Conservation (phyloP, 2,113 vertebrate species). For the Varanus salvator region DNA sequence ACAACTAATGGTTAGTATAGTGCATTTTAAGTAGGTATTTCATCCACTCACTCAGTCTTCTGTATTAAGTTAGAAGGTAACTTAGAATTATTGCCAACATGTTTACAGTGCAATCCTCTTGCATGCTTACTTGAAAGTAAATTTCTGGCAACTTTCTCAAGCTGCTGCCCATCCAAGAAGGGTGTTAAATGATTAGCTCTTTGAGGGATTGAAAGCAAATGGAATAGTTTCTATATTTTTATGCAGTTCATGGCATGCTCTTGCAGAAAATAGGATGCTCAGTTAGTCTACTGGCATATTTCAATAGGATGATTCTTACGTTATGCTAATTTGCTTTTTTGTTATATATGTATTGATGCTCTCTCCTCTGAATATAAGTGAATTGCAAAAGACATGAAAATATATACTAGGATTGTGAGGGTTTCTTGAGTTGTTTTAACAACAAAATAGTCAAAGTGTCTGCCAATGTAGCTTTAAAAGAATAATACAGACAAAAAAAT, state of each 20-base stretch:
- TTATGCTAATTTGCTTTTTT: neutral
- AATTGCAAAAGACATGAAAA: neutral
- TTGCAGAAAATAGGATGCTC: neutral
- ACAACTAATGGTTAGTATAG: no score
- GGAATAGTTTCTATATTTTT: neutral
- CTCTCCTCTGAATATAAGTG: neutral
- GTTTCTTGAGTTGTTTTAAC: neutral
- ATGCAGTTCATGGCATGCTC: neutral
- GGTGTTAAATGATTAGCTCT: neutral
- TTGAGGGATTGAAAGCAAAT: neutral
- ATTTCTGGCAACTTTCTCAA: neutral
- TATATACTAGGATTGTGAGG: neutral
- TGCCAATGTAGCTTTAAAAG: neutral
- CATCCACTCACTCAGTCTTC: no score
- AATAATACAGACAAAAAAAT: neutral
- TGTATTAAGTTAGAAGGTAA: no score
- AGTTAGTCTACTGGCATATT: neutral
- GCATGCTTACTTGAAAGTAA: no score
- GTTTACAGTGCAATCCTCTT: no score
- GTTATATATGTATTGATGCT: neutral
- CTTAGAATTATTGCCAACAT: no score
- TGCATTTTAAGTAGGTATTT: no score
- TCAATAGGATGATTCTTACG: neutral
- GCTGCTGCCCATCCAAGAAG: neutral
- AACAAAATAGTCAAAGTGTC: neutral